Evolutionary conservation across 2,797 vertebrate genomes (phyloP).

Genomic region (Sphenopsis melanotis): DNA sequence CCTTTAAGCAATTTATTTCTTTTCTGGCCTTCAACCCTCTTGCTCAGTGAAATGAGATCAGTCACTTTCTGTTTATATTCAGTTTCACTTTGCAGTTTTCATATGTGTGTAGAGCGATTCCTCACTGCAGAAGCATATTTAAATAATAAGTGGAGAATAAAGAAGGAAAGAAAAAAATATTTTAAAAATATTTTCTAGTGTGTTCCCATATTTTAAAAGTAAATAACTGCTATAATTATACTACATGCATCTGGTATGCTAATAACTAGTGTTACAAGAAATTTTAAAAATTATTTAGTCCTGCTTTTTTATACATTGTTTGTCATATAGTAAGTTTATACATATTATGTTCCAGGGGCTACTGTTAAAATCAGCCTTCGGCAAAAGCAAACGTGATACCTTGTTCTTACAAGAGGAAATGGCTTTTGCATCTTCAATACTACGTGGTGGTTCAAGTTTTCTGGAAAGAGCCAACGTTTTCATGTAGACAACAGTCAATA

Average conservation of each 20-base stretch:
- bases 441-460: background rate
- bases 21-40: constrained; percentile 51
- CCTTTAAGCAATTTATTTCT: constrained; percentile 56
- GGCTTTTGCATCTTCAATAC: background rate
- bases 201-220: background rate
- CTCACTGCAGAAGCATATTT: background rate
- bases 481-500: background rate
- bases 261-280: background rate
- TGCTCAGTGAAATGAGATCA: constrained; percentile 48
- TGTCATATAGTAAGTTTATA: background rate
- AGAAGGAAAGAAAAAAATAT: background rate
- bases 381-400: background rate
- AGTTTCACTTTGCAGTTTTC: constrained; percentile 46
- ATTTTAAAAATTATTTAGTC: background rate
- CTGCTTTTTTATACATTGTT: background rate
- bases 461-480: background rate
- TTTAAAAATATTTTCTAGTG: background rate
- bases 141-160: background rate
- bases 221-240: background rate
- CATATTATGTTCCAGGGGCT: background rate
- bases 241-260: background rate
- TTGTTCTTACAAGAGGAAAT: background rate
- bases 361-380: background rate
- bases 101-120: background rate
- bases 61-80: constrained; percentile 53